A percentile compares a stretch with the other conserved stretches of the same genome.
phyloP scores from a whole-genome alignment of 2,888 invertebrate species.

The Apotomis turbidana region DNA sequence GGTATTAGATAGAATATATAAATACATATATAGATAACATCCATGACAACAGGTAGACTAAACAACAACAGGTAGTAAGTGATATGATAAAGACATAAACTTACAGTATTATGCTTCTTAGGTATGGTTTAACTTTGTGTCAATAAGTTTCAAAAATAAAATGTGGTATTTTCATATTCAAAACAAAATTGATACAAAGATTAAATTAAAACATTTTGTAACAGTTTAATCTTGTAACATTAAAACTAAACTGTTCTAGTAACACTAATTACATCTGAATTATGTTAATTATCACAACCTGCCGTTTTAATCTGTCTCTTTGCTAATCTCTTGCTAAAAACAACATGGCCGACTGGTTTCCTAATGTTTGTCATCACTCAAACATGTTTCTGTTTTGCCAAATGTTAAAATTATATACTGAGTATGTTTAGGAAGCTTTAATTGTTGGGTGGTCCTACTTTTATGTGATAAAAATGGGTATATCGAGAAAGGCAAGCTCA shows the following conservation, averaged over 20 bases:
- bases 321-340: conserved; percentile 4
- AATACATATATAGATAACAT: no score
- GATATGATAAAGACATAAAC: no score
- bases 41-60: no score
- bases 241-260: conserved; percentile 11
- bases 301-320: not conserved
- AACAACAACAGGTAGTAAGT: no score
- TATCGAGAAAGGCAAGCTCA: not conserved
- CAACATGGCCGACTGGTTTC: conserved; percentile 2
- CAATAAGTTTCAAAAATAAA: no score
- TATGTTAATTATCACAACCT: conserved; percentile 18
- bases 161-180: no score
- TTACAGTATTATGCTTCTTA: no score
- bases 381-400: not conserved
- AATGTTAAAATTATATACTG: not conserved
- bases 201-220: not conserved
- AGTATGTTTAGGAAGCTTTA: conserved; percentile 5
- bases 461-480: not conserved
- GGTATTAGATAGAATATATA: no score
- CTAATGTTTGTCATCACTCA: conserved; percentile 7
- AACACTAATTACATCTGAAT: conserved; percentile 21
- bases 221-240: conserved; percentile 5
- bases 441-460: not conserved
- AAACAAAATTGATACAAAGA: no score
- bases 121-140: no score